These are phyloP conservation scores for Molothrus aeneus DNA, from an alignment of 2,797 vertebrate species.

Conservation along the genomic window DNA sequence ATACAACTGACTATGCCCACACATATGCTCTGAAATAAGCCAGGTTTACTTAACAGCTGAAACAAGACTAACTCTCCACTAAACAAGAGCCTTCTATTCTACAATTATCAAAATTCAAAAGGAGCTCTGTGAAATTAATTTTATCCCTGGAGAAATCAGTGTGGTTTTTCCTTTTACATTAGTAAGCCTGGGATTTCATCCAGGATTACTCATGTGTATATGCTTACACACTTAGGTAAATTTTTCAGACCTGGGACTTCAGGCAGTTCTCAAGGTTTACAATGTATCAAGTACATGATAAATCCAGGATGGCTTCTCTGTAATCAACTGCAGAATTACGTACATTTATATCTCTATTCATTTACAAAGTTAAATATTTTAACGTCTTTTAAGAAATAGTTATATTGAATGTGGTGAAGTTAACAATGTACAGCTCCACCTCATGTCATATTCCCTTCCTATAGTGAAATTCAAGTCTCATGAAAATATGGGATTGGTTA, in stretches of 20 bases:
- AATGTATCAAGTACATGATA: slow-evolving; percentile 48
- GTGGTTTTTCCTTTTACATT: neutral
- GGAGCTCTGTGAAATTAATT: neutral
- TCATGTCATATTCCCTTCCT: neutral
- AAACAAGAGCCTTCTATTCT: neutral
- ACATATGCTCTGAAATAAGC: neutral
- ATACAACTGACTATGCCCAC: neutral
- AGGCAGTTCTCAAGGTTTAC: slow-evolving; percentile 21
- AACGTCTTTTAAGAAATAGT: neutral
- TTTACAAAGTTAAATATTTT: neutral
- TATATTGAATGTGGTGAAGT: neutral
- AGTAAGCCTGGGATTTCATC: neutral
- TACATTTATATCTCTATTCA: neutral
- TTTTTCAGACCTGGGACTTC: neutral
- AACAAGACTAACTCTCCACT: neutral
- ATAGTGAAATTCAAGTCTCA: neutral
- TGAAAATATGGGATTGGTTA: neutral
- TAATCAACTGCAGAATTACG: neutral
- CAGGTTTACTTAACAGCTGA: neutral
- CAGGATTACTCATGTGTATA: neutral
- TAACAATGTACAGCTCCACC: neutral
- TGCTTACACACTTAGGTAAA: neutral
- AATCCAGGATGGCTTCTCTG: slow-evolving; percentile 61
- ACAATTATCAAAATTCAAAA: neutral
- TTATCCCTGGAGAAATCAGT: neutral